phyloP scores from a whole-genome alignment of 1,140 invertebrate genomes.

The Eupeodes corollae region DNA sequence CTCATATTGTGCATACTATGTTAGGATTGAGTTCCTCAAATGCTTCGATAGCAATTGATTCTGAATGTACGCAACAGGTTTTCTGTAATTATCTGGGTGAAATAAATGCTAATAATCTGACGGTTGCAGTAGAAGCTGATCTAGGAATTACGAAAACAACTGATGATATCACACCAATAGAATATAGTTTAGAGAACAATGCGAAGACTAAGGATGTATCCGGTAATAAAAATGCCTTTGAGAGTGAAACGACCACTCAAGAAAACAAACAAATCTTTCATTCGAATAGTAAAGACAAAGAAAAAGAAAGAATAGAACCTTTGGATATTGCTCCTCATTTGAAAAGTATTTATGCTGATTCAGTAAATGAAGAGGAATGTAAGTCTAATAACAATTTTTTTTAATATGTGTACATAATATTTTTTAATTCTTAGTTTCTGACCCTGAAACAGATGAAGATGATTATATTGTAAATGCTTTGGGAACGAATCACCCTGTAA shows the following conservation, averaged over 20 bases:
- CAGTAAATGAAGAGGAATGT: slow-evolving; percentile 13
- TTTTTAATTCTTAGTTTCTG: slow-evolving; percentile 19
- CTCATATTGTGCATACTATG: slow-evolving; percentile 43
- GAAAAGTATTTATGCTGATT: slow-evolving; percentile 14
- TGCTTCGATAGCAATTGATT: not conserved
- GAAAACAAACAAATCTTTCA: not conserved
- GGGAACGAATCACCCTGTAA: slow-evolving; percentile 21
- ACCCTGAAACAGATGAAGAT: slow-evolving; percentile 29
- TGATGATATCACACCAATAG: no score
- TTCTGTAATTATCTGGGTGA: slow-evolving; percentile 26
- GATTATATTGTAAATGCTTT: slow-evolving; percentile 24
- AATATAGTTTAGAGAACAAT: no score
- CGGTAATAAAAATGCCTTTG: not conserved
- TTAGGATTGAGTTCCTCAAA: slow-evolving; percentile 38
- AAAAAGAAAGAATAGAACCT: not conserved
- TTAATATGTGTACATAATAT: not conserved
- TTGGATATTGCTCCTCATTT: slow-evolving; percentile 6
- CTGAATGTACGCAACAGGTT: slow-evolving; percentile 7
- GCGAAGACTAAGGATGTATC: not conserved
- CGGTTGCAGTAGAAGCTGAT: not conserved
- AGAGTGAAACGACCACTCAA: not conserved
- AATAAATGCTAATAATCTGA: slow-evolving; percentile 4
- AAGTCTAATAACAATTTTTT: not conserved
- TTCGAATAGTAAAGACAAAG: not conserved
- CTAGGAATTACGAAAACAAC: not conserved